phyloP scores from a whole-genome alignment of 2,888 invertebrate genomes.

The Latheticus oryzae region DNA sequence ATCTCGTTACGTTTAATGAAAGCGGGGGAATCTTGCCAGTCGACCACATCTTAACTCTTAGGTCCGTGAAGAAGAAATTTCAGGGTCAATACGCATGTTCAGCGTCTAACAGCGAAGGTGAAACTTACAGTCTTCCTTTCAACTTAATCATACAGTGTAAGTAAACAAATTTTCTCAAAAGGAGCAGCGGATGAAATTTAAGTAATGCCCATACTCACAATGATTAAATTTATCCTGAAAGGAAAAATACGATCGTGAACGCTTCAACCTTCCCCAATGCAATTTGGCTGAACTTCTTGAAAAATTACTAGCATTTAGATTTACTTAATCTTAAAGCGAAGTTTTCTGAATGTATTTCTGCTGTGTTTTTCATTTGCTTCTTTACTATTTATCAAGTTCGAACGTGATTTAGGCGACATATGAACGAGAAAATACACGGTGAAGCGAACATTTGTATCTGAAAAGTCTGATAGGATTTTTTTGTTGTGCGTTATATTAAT shows the following conservation, averaged over 20 bases:
- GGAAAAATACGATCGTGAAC: constrained; percentile 34
- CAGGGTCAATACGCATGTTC: constrained; percentile 85
- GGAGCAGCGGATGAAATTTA: constrained; percentile 18
- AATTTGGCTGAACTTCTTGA: constrained; percentile 36
- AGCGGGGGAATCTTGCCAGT: constrained; percentile 75
- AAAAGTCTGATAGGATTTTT: constrained; percentile 13
- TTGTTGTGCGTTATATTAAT: constrained; percentile 18
- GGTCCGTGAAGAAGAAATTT: constrained; percentile 76
- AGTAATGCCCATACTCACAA: constrained; percentile 35
- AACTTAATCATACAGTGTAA: constrained; percentile 83
- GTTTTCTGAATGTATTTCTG: constrained; percentile 32
- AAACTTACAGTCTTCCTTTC: constrained; percentile 80
- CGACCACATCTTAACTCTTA: constrained; percentile 75
- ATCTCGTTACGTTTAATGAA: constrained; percentile 74
- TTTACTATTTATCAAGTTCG: constrained; percentile 35
- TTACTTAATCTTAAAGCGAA: constrained; percentile 37
- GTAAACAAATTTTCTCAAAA: constrained; percentile 61
- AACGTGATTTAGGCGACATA: constrained; percentile 17
- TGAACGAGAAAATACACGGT: constrained; percentile 3
- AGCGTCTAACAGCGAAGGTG: constrained; percentile 84
- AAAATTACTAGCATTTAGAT: constrained; percentile 42
- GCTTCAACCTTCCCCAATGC: constrained; percentile 37
- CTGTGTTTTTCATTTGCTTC: constrained; percentile 38
- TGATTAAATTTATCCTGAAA: constrained; percentile 40
- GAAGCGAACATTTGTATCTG: not conserved